Conservation (phyloP, 1,140 invertebrate genomes). For the Pectinophora gossypiella region DNA sequence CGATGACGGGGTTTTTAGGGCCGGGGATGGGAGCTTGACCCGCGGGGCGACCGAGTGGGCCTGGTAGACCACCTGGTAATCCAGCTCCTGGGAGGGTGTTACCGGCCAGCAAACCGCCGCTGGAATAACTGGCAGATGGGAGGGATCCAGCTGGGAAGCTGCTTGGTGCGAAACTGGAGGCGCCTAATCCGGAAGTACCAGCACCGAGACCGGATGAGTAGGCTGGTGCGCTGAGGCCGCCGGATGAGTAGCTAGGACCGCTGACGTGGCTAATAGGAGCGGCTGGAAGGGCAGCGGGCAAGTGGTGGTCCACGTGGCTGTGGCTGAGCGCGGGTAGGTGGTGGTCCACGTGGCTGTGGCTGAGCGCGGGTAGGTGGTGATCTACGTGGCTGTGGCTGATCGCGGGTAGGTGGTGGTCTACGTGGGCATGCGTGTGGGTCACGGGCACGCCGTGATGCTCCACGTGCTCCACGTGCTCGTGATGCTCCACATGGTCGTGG, state of each 20-base stretch:
- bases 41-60: neutral
- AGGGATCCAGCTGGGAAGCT: conserved; percentile 58
- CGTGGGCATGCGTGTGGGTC: neutral
- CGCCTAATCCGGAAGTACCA: conserved; percentile 10
- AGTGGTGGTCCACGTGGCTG: neutral
- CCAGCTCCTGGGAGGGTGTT: neutral
- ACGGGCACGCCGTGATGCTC: neutral
- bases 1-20: conserved; percentile 55
- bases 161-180: conserved; percentile 47
- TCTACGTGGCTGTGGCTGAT: too few species aligned
- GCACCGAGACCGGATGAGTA: neutral
- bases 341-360: too few species aligned
- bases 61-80: neutral
- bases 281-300: neutral
- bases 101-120: neutral
- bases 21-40: conserved; percentile 35
- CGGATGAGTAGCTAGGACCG: conserved; percentile 14
- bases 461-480: neutral
- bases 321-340: neutral
- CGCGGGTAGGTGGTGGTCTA: neutral
- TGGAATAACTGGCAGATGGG: conserved; percentile 49
- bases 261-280: neutral
- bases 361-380: too few species aligned
- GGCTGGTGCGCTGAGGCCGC: neutral
- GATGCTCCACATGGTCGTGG: neutral